These are phyloP conservation scores for Marcusenius ussheri DNA, from an alignment of 2,113 vertebrate species.

Conservation along the genomic window DNA sequence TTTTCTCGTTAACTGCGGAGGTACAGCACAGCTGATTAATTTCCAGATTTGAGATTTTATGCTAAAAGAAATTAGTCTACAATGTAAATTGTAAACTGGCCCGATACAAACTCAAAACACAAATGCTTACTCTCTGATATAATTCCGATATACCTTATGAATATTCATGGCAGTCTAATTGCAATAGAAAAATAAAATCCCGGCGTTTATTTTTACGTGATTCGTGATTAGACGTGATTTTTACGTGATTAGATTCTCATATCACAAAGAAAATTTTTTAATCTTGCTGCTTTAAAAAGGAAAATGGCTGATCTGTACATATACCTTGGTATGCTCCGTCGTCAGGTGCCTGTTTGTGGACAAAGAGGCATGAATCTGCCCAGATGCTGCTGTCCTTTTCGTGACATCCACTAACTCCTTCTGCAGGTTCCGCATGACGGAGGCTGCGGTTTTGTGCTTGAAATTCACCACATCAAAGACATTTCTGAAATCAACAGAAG, in stretches of 20 bases:
- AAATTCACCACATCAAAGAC: constrained; percentile 41
- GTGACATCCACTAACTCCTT: constrained; percentile 50
- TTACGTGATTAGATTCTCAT: background rate
- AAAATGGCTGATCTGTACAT: background rate
- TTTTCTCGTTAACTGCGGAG: background rate
- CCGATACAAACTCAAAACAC: background rate
- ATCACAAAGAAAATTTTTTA: background rate
- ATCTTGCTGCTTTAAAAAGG: background rate
- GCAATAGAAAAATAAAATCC: background rate
- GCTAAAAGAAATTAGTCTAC: background rate
- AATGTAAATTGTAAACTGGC: background rate
- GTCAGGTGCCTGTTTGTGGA: constrained; percentile 41
- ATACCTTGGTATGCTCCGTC: constrained; percentile 56
- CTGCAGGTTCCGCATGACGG: constrained; percentile 51
- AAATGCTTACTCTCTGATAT: background rate
- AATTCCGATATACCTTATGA: background rate
- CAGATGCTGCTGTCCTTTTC: constrained; percentile 45
- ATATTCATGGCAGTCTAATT: background rate
- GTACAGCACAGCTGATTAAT: background rate
- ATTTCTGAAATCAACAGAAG: constrained; percentile 44
- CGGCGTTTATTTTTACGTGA: background rate
- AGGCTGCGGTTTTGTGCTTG: constrained; percentile 52
- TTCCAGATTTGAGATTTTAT: background rate
- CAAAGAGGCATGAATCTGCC: constrained; percentile 44
- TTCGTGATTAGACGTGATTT: background rate